Base-by-base conservation (phyloP, 2,113 vertebrate genomes). In the Pteruthius melanotis region DNA sequence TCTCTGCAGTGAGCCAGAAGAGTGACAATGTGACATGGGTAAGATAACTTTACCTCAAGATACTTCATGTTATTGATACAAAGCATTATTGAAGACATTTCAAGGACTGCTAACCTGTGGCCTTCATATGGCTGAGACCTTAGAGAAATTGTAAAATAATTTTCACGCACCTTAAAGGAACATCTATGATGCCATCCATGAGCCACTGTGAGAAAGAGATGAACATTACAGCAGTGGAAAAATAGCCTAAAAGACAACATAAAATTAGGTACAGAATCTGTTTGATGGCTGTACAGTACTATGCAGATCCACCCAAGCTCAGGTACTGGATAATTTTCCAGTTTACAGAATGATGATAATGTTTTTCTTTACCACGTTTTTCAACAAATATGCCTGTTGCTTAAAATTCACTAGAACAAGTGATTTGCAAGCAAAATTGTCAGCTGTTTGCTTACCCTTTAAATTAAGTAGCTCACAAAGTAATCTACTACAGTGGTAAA, bases 371-470 rank as follows among this genome's bases (percentile, higher is more conserved):
- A 42, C 30, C 19, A 16, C 2, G 3, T 76, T 95, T 95, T 88
- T 59, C 1, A 0, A 84, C 26, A 37, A 87, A 83, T 35, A 37
- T 35, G 17, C 64, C 45, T 30, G 24, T 77, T 79, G 44, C 74
- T 87, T 94, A 80, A 94, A 87, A 93, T 91, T 84, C 86, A 70
- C 64, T 44, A 39, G 82, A 83, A 93, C 42, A 49, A 93, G 72
- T 78, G 79, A 93, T 95, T 90, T 96, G 87, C 80, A 91, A 97
- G 93, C 82, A 93, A 93, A 96, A 86, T 78, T 59, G 75, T 39
- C 88, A 90, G 89, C 83, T 94, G 57, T 95, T 96, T 97, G 71
- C 95, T 95, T 95, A 95, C 88, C 40, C 90, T 97, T 95, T 93
- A 91, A 96, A 93, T 96, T 93, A 97, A 97, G 82, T 87, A 91